A percentile compares a stretch with the other conserved stretches of the same genome.
Conservation (phyloP, 2,888 invertebrate species). For the Hirtodrosophila alboralis region DNA sequence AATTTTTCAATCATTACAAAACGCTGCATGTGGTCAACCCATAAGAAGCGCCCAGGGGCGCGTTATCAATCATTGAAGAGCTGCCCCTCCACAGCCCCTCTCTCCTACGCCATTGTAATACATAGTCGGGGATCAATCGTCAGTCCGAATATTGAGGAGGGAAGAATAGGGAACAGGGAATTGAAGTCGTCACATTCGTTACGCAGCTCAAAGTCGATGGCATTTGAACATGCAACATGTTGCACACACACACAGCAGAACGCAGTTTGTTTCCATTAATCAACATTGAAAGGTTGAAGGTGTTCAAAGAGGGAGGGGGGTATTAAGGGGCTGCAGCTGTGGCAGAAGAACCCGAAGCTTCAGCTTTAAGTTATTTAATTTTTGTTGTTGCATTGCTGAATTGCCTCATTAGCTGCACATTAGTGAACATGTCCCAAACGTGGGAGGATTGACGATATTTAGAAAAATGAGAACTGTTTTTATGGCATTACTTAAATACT, state of each 20-base stretch:
- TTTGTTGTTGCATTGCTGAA: conserved; percentile 40
- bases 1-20: conserved; percentile 68
- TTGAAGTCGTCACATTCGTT: conserved; percentile 60
- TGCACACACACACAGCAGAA: conserved; percentile 29
- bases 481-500: too few species aligned
- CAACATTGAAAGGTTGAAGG: conserved; percentile 70
- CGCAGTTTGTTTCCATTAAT: conserved; percentile 61
- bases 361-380: conserved; percentile 30
- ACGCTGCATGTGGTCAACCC: conserved; percentile 64
- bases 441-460: conserved; percentile 27
- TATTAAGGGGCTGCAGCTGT: neutral
- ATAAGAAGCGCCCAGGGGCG: conserved; percentile 44
- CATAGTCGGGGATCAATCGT: conserved; percentile 42
- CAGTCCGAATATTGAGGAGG: too few species aligned
- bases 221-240: conserved; percentile 64
- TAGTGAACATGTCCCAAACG: conserved; percentile 27
- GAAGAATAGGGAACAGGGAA: conserved; percentile 1
- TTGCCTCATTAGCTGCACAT: conserved; percentile 57
- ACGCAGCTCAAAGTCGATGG: conserved; percentile 70
- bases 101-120: conserved; percentile 17
- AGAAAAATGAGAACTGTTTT: neutral
- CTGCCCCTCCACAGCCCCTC: too few species aligned
- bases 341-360: neutral
- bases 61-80: conserved; percentile 67
- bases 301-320: conserved; percentile 13